Percentiles rank a stretch among this genome's conserved stretches.
Conservation (phyloP, 2,113 vertebrate species). For the Spea multiplicata region DNA sequence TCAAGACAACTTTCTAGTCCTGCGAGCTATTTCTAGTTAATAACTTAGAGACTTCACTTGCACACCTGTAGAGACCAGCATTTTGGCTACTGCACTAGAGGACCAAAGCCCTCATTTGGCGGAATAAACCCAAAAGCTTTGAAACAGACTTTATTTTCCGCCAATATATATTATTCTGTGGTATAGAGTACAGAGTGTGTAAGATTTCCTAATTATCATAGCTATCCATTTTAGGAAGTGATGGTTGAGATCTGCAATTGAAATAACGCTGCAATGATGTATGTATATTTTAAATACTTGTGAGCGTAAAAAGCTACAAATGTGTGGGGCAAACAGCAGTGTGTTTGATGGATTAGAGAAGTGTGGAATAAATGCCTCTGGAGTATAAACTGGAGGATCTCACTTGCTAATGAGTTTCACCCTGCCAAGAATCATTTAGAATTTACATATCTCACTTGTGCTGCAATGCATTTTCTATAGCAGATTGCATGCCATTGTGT, state of each 20-base stretch:
- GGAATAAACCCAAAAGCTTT: no score
- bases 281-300: not conserved
- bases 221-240: not conserved
- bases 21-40: no score
- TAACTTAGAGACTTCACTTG: no score
- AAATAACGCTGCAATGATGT: not conserved
- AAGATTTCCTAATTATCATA: not conserved
- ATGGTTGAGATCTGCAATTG: not conserved
- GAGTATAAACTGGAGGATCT: slow-evolving; percentile 8
- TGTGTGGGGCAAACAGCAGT: not conserved
- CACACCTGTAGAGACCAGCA: no score
- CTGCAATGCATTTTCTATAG: not conserved
- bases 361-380: not conserved
- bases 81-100: no score
- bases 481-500: not conserved
- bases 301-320: not conserved
- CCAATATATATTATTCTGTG: no score
- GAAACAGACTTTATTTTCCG: no score
- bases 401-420: slow-evolving; percentile 5
- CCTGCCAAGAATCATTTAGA: slow-evolving; percentile 3
- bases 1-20: no score
- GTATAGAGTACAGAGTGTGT: no score
- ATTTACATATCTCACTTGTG: slow-evolving; percentile 14
- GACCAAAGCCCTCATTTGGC: no score
- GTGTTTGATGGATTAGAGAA: not conserved